A percentile compares a stretch with the other conserved stretches of the same genome.
Evolutionary conservation across 2,113 vertebrate species (phyloP).

Genomic region (Entelurus aequoreus): DNA sequence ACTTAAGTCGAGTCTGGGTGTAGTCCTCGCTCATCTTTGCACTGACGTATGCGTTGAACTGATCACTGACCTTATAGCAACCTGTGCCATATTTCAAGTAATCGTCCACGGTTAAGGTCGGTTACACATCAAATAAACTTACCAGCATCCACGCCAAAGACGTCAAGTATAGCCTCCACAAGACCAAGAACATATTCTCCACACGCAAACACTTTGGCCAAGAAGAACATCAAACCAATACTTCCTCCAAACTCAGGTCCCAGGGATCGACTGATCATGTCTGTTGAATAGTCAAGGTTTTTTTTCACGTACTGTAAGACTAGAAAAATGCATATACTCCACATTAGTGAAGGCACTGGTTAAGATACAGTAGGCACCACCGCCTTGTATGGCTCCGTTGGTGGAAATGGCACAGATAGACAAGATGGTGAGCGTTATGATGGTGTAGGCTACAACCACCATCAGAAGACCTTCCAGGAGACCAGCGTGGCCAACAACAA

Average conservation of each 20-base stretch:
- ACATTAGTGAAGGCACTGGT: not conserved
- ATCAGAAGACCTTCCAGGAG: conserved; percentile 82
- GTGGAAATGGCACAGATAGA: conserved; percentile 91
- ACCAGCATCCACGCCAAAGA: conserved; percentile 75
- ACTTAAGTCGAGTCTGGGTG: no score
- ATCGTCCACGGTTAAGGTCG: no score
- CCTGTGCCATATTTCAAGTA: no score
- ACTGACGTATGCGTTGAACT: no score
- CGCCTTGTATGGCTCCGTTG: conserved; percentile 85
- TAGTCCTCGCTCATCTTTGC: no score
- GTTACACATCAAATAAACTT: conserved; percentile 11
- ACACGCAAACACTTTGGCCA: conserved; percentile 86
- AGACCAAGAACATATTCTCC: conserved; percentile 86
- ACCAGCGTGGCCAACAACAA: conserved; percentile 86
- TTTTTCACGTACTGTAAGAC: not conserved
- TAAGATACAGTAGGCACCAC: conserved; percentile 92
- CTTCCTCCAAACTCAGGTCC: conserved; percentile 91
- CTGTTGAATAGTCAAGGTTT: conserved; percentile 63
- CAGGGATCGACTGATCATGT: conserved; percentile 89
- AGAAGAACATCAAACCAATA: conserved; percentile 91
- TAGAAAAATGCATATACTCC: not conserved
- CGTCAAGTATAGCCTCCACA: conserved; percentile 82
- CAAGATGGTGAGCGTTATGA: conserved; percentile 83
- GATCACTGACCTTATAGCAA: no score
- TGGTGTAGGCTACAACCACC: conserved; percentile 83